Evolutionary conservation across 2,113 vertebrate genomes (phyloP).

Genomic region (Scartelaos histophorus): DNA sequence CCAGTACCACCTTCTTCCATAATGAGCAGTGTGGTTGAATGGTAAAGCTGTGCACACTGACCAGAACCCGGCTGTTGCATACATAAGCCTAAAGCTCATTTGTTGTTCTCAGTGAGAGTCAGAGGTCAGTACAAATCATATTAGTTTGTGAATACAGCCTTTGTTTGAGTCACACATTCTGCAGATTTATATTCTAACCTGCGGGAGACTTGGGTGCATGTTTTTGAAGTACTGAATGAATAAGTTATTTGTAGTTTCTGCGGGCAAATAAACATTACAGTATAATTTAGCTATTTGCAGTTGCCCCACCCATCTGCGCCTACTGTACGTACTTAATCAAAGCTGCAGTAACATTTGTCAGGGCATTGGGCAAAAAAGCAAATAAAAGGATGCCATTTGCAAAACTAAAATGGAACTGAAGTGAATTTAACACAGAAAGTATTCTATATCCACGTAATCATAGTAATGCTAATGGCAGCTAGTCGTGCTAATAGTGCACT

Average conservation of each 20-base stretch:
- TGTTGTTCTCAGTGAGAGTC: conserved; percentile 21
- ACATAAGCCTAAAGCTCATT: not conserved
- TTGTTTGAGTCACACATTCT: conserved; percentile 32
- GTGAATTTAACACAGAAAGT: too few species aligned
- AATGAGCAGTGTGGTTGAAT: not conserved
- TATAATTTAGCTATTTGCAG: not conserved
- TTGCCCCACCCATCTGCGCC: too few species aligned
- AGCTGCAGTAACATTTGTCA: too few species aligned
- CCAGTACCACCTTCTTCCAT: not conserved
- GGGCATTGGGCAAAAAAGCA: too few species aligned
- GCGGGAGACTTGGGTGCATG: not conserved
- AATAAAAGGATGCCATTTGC: too few species aligned
- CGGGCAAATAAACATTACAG: not conserved
- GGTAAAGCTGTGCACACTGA: not conserved
- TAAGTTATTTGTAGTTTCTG: not conserved
- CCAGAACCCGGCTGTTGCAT: not conserved
- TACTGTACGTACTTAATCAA: too few species aligned
- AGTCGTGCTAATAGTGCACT: too few species aligned
- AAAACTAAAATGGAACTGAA: too few species aligned
- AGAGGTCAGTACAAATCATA: conserved; percentile 17
- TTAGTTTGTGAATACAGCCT: conserved; percentile 23
- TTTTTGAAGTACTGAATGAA: conserved; percentile 6
- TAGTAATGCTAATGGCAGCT: too few species aligned
- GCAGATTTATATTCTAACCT: conserved; percentile 15
- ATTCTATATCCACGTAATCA: too few species aligned